A percentile compares a stretch with the other conserved stretches of the same genome.
Conservation (phyloP, 2,888 invertebrate genomes). For the Alviniconcha strummeri region DNA sequence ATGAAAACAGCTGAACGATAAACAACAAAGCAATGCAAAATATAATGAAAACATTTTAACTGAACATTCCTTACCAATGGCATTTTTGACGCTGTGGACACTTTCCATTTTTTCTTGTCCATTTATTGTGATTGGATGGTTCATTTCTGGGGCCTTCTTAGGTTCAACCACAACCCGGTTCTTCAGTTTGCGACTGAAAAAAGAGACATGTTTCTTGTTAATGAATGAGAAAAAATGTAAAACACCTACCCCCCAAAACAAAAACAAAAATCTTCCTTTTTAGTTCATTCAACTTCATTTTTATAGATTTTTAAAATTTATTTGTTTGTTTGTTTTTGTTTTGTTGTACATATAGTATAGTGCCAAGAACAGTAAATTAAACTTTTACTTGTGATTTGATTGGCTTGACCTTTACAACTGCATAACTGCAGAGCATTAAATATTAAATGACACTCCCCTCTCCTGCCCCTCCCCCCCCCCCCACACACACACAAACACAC, state of each 20-base stretch:
- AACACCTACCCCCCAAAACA: neutral
- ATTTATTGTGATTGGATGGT: conserved; percentile 67
- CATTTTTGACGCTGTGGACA: conserved; percentile 70
- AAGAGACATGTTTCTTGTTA: neutral
- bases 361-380: no score
- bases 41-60: neutral
- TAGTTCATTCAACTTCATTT: neutral
- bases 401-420: no score
- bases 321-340: neutral
- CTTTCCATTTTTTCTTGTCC: conserved; percentile 64
- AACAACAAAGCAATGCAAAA: neutral
- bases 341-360: no score
- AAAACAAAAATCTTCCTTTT: no score
- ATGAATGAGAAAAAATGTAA: neutral
- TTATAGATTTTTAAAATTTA: neutral
- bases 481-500: no score
- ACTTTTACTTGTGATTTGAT: no score
- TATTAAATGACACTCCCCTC: no score
- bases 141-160: conserved; percentile 57
- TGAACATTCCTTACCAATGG: conserved; percentile 64
- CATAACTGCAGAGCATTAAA: no score
- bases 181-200: conserved; percentile 69
- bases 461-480: no score
- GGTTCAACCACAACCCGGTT: conserved; percentile 65
- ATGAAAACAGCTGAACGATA: neutral